phyloP scores from a whole-genome alignment of 1,140 invertebrate genomes.

The Lethocerus indicus region DNA sequence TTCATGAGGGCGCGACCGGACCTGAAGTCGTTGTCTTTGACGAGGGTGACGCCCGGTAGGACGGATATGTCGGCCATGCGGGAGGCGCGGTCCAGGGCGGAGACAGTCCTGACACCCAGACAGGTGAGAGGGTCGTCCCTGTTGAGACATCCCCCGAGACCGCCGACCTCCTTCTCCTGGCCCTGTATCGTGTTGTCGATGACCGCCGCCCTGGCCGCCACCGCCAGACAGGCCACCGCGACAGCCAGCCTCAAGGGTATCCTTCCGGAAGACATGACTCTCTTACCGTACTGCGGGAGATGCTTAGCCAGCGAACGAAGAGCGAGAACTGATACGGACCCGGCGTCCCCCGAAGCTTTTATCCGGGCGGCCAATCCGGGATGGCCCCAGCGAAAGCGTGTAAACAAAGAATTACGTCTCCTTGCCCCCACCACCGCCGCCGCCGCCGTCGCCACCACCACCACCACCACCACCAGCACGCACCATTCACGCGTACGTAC shows the following conservation, averaged over 20 bases:
- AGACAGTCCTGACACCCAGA: constrained; percentile 35
- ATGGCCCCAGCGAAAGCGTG: neutral
- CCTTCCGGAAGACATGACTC: no score
- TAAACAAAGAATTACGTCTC: no score
- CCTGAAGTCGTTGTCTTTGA: constrained; percentile 27
- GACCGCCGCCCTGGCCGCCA: neutral
- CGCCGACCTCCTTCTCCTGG: neutral
- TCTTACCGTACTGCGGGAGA: no score
- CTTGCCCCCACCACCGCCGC: no score
- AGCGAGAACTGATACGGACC: no score
- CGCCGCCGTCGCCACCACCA: no score
- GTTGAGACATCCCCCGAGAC: neutral
- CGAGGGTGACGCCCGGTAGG: constrained; percentile 35
- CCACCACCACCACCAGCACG: no score
- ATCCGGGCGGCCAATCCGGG: no score
- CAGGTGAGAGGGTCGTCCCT: constrained; percentile 30
- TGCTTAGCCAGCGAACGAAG: no score
- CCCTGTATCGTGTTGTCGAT: constrained; percentile 7
- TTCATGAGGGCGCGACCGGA: constrained; percentile 28
- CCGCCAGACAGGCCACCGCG: neutral
- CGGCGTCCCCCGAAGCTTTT: no score
- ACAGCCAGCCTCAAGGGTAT: neutral
- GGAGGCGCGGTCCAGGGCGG: constrained; percentile 33
- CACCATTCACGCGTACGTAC: no score
- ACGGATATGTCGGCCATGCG: constrained; percentile 35